phyloP scores from a whole-genome alignment of 2,797 vertebrate species.

The Perodicticus potto region DNA sequence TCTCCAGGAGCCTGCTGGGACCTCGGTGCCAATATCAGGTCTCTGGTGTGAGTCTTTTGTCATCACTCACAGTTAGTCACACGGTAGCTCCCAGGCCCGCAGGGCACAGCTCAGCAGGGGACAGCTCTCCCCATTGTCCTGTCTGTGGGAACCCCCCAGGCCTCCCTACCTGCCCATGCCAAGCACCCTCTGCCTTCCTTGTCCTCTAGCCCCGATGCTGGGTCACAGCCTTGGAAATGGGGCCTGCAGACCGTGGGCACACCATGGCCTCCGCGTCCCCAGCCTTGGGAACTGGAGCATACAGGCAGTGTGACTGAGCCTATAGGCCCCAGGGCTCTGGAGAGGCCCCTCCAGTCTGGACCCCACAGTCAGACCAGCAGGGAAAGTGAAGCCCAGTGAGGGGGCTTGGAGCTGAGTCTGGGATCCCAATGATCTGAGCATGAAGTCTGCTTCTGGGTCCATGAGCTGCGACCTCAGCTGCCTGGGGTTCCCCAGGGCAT shows the following conservation, averaged over 20 bases:
- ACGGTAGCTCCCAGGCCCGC: not conserved
- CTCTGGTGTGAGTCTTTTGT: not conserved
- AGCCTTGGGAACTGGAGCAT: not conserved
- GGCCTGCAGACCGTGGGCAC: not conserved
- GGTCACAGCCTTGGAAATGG: not conserved
- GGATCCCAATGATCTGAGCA: not conserved
- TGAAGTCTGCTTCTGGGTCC: not conserved
- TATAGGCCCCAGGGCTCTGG: not conserved
- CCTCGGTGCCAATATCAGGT: not conserved
- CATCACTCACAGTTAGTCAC: too few species aligned
- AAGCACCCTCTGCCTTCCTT: not conserved
- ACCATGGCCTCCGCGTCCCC: not conserved
- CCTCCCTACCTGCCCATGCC: not conserved
- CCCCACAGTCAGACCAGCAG: not conserved
- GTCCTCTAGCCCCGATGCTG: rapidly evolving
- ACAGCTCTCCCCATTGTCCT: not conserved
- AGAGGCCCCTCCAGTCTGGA: rapidly evolving
- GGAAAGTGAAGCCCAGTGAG: not conserved
- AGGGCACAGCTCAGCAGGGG: rapidly evolving
- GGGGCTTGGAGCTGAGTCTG: not conserved
- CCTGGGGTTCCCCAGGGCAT: not conserved
- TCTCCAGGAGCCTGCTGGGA: not conserved
- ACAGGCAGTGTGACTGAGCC: not conserved
- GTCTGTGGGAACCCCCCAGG: not conserved
- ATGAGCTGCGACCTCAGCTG: not conserved